Base-by-base conservation (phyloP, 2,113 vertebrate species). In the Otus sunia region DNA sequence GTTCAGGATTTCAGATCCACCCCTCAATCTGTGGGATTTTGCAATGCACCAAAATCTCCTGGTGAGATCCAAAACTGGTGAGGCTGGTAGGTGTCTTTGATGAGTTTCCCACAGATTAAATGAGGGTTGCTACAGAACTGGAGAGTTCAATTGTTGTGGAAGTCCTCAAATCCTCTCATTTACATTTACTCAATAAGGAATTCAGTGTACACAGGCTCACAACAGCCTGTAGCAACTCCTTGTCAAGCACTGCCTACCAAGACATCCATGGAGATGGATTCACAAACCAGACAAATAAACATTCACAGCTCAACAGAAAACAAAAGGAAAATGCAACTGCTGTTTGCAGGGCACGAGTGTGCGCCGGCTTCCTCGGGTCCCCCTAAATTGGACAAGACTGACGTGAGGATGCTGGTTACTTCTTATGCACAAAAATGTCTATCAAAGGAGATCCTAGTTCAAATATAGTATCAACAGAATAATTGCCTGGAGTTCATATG, bases 151-250 rank as follows among this genome's bases (percentile, higher is more conserved):
- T 94, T 94, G 80, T 91, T 89, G 56, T 89, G 68, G 56, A 92
- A 92, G 94, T 94, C 84, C 52, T 91, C 93, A 85, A 95, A 92
- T 92, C 91, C 80, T 87, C 91, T 90, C 64, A 90, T 91, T 94
- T 96, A 90, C 93, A 85, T 95, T 94, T 81, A 34, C 60, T 94
- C 76, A 89, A 55, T 74, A 72, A 87, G 64, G 89, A 94, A 78
- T 85, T 91, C 87, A 92, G 74, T 72, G 89, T 89, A 96, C 84
- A 85, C 89, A 94, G 76, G n/a, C 86, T 88, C 47, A 74, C 81
- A 87, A 64, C 80, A 78, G 80, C 52, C 80, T 96, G 86, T 84
- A 94, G 77, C 74, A 89, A 36, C 43, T 69, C 64, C 59, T 91
- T 67, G 75, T 60, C 55, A 68, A 95, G 91, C 60, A 52, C 47